phyloP scores from a whole-genome alignment of 2,797 vertebrate genomes.

The Enteromius paludinosus region DNA sequence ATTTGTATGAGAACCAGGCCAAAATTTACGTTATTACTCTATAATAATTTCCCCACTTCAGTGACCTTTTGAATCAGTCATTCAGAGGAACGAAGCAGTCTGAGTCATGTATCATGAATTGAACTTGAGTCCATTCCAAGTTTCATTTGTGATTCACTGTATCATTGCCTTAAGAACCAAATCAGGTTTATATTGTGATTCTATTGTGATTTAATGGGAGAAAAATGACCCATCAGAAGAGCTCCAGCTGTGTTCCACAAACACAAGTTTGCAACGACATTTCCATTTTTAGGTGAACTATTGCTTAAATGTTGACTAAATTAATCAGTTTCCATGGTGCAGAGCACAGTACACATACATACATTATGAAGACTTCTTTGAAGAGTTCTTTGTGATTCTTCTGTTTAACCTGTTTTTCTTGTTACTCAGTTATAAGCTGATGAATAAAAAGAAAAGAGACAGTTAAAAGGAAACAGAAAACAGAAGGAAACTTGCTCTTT shows the following conservation, averaged over 20 bases:
- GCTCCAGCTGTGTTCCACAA: background rate
- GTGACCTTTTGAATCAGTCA: background rate
- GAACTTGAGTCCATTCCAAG: background rate
- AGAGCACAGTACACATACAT: background rate
- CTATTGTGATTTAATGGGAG: background rate
- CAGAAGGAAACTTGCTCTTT: slow-evolving; percentile 31
- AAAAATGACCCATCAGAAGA: background rate
- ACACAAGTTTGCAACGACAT: background rate
- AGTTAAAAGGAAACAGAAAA: background rate
- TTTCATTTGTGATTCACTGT: background rate
- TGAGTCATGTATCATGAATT: background rate
- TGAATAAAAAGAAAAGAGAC: slow-evolving; percentile 3
- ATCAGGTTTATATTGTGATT: background rate
- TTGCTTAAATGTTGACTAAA: background rate
- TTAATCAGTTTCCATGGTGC: background rate
- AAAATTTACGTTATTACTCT: background rate
- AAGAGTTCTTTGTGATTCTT: background rate
- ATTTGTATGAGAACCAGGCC: background rate
- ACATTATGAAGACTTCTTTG: background rate
- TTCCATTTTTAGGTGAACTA: background rate
- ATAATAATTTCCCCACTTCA: background rate
- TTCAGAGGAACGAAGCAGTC: background rate
- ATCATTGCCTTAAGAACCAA: background rate
- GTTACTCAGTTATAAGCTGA: background rate
- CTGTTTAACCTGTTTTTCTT: slow-evolving; percentile 1